phyloP scores from a whole-genome alignment of 2,888 invertebrate species.

The Drosophila tanythrix region DNA sequence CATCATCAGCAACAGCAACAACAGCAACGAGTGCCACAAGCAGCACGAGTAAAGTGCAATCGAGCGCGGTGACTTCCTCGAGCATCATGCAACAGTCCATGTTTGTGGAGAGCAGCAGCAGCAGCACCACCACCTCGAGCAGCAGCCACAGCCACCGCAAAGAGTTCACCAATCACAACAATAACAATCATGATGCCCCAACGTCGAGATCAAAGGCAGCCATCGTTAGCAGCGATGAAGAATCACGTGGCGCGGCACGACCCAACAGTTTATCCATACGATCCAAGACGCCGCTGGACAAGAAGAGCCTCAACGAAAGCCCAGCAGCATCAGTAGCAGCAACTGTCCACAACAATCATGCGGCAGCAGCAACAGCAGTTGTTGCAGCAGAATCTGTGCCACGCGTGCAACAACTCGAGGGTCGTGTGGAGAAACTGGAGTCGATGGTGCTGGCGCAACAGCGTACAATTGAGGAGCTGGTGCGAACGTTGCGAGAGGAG shows the following conservation, averaged over 20 bases:
- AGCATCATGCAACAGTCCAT: conserved; percentile 77
- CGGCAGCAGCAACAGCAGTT: conserved; percentile 15
- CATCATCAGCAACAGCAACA: conserved; percentile 26
- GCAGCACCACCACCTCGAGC: conserved; percentile 21
- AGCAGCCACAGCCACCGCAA: conserved; percentile 60
- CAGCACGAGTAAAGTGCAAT: conserved; percentile 79
- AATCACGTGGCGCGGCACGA: conserved; percentile 72
- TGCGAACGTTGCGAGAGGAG: conserved; percentile 87
- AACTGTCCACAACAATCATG: conserved; percentile 45
- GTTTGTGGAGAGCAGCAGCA: conserved; percentile 73
- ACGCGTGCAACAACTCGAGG: conserved; percentile 81
- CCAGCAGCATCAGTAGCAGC: conserved; percentile 29
- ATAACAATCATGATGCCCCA: conserved; percentile 57
- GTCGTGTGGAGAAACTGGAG: conserved; percentile 83
- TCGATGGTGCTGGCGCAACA: conserved; percentile 83
- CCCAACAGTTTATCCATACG: conserved; percentile 83
- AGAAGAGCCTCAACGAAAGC: conserved; percentile 36
- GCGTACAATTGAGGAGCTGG: conserved; percentile 88
- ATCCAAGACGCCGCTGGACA: conserved; percentile 82
- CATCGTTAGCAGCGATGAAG: conserved; percentile 70
- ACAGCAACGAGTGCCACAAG: conserved; percentile 55
- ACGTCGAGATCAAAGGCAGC: conserved; percentile 35
- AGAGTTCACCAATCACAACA: conserved; percentile 35
- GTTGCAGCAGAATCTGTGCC: conserved; percentile 39
- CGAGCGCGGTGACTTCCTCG: conserved; percentile 79